Conservation (phyloP, 2,113 vertebrate species). For the Brachirus orientalis region DNA sequence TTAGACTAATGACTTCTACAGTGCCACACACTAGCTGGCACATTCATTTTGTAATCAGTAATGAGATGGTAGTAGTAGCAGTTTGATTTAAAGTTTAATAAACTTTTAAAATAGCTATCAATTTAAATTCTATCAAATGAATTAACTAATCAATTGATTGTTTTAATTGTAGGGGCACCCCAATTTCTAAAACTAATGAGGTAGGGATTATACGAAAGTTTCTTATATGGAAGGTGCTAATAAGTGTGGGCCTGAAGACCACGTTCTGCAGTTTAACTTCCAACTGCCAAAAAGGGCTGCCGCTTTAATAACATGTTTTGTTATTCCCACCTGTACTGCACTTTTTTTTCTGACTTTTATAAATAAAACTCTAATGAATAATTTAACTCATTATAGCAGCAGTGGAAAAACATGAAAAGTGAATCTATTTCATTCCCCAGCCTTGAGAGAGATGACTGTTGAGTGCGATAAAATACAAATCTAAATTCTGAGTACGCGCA, state of each 20-base stretch:
- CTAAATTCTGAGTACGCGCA: background rate
- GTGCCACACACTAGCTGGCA: background rate
- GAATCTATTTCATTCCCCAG: background rate
- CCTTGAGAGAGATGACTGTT: background rate
- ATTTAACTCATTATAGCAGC: background rate
- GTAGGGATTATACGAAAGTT: too few species aligned
- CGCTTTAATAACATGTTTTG: too few species aligned
- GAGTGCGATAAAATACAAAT: background rate
- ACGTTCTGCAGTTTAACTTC: too few species aligned
- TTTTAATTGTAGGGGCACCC: background rate
- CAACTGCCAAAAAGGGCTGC: too few species aligned
- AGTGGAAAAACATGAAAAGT: constrained; percentile 3
- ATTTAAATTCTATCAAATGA: background rate
- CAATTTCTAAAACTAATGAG: too few species aligned
- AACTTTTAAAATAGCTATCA: background rate
- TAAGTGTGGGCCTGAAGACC: too few species aligned
- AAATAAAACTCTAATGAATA: constrained; percentile 5
- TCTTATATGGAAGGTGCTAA: too few species aligned
- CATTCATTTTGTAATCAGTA: background rate
- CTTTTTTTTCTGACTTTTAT: background rate
- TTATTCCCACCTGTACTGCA: background rate
- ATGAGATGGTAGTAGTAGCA: too few species aligned
- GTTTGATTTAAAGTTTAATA: too few species aligned
- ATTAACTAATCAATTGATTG: background rate
- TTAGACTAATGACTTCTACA: background rate